Base-by-base conservation (phyloP, 2,113 vertebrate species). In the Lepus timidus region DNA sequence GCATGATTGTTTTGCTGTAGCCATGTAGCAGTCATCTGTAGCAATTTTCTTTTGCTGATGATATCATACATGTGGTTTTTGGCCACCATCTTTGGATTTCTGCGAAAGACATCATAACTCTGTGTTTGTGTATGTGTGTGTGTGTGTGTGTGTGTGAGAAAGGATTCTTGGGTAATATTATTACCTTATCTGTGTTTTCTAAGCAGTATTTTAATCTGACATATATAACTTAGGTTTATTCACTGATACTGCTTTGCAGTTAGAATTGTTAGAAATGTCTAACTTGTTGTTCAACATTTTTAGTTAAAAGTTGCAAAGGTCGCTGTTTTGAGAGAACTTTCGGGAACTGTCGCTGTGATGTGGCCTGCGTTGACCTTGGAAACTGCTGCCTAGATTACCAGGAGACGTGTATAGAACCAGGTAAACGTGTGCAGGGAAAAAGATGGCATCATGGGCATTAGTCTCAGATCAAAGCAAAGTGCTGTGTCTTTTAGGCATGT, bases 351-450 rank as follows among this genome's bases (percentile, higher is more conserved):
- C 98, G 98, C 78, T 99, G 98, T 88, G 98, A 99, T 64, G 97
- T 79, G 92, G 98, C 98, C 67, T 99, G 98, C 16, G 97, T 98
- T 84, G 98, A 96, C 80, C 98, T 98, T 94, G 98, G 98, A 93
- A 99, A 99, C 96, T 99, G 98, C 98, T 99, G 98, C 96, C 97
- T 99, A 52, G 98, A 99, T 97, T 99, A 98, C 96, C 97, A 98
- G 78, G 98, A 99, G 96, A 74, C 97, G 0, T 99, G 98, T 74
- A 98, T 98, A 96, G 96, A 98, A 61, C 98, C 98, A 97, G 98
- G 98, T 99, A 98, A 98, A 91, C 36, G 25, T 4, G 12, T 17
- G 5, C 67, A 19, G 51, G 64, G 58, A 22, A 68, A 33, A 61
- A 39, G 27, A 44, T 2, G 22, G 55, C 25, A 6, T 23, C 20